Conservation (phyloP, 2,797 vertebrate species). For the Heliangelus exortis region DNA sequence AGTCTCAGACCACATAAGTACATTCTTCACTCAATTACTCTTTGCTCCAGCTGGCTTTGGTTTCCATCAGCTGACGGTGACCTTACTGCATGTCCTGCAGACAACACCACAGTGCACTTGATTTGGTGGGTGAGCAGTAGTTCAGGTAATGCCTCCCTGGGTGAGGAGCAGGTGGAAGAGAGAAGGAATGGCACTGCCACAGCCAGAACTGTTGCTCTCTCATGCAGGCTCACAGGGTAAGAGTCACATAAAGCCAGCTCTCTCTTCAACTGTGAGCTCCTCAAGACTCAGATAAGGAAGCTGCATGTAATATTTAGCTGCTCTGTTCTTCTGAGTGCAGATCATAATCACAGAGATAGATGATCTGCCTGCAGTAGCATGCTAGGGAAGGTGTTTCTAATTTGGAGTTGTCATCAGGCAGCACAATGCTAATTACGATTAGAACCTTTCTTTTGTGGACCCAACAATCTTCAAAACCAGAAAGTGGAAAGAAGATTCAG, state of each 20-base stretch:
- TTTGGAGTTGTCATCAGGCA: not conserved
- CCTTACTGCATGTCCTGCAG: not conserved
- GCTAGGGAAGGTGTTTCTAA: not conserved
- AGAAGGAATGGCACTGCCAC: not conserved
- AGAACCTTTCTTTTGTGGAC: not conserved
- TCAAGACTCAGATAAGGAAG: not conserved
- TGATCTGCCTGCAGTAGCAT: not conserved
- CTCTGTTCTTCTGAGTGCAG: not conserved
- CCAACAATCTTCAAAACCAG: not conserved
- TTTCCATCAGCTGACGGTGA: not conserved
- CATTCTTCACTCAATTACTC: not conserved
- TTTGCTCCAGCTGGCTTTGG: not conserved
- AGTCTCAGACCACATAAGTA: not conserved
- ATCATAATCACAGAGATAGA: not conserved
- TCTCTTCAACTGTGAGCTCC: not conserved
- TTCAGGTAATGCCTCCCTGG: not conserved
- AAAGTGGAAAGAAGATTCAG: not conserved
- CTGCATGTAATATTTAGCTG: not conserved
- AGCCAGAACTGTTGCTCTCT: not conserved
- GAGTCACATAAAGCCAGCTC: not conserved
- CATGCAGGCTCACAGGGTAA: not conserved
- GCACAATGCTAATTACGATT: not conserved
- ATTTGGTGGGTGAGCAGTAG: not conserved
- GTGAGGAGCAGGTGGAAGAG: not conserved
- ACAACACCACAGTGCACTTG: rapidly evolving